Evolutionary conservation across 2,797 vertebrate genomes (phyloP), one percentile per base, ranked within the genome.

Genomic region (Crocodylus rhombifer): DNA sequence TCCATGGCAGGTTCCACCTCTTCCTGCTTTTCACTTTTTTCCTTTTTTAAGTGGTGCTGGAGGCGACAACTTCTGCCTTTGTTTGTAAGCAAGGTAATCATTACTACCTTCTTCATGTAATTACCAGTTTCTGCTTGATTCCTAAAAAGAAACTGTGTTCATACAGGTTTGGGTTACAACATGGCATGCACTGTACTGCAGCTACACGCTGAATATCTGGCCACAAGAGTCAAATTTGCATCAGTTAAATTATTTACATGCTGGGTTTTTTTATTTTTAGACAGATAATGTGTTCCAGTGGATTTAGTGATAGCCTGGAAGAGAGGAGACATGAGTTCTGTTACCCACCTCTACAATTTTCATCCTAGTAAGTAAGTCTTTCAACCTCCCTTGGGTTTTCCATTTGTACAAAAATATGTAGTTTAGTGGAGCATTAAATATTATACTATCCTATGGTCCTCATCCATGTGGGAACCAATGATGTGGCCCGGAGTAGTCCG

Each of bases 91-190:
- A 74, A 91, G 77, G 85, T 79, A 95, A 94, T 97, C 94, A 93
- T 71, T 91, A 80, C 83, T 89, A 91, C 96, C 86, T 94, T 91
- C 93, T 92, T 92, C 84, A 90, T 94, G 58, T 86, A 97, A 97
- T 96, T 94, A 94, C 71, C 67, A 30, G 56, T 80, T 95, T 91
- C 69, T 81, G 18, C 58, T 74, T 77, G 81, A 51, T 91, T 96
- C 58, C 93, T 89, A 82, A 6, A 30, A 91, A 95, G 95, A 92
- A 1, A 11, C 80, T 51, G 62, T 94, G 88, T 86, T 92, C 79
- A 36, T n/a, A 51, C 63, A 94, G 77, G 95, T 93, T 83, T 62
- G 81, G 87, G 57, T 87, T 93, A 65, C n/a, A 73, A 60, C 74
- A 67, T 88, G 79, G 84, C 11, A 87, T 65, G 33, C 63, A 75